phyloP scores from a whole-genome alignment of 2,113 vertebrate species.

The Xiphias gladius region DNA sequence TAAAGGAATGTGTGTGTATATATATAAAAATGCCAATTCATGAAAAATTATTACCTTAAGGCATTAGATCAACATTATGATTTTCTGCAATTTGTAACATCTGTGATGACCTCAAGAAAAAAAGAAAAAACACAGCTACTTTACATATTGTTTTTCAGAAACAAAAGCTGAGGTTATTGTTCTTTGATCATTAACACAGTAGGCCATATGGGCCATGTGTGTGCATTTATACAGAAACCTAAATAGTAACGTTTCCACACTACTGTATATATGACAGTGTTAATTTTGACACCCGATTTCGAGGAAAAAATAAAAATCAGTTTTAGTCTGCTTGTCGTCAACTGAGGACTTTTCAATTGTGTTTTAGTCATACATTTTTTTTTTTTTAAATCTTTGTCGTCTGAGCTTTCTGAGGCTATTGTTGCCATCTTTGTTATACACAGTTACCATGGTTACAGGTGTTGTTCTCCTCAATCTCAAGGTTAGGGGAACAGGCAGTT shows the following conservation, averaged over 20 bases:
- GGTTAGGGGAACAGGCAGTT: neutral
- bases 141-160: constrained; percentile 41
- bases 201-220: neutral
- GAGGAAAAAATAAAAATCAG: no score
- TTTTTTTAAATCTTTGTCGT: neutral
- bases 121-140: constrained; percentile 16
- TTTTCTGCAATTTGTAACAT: constrained; percentile 11
- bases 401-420: neutral
- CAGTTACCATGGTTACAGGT: neutral
- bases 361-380: neutral
- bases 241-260: neutral
- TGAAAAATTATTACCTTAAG: constrained; percentile 19
- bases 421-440: neutral
- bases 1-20: neutral
- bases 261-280: no score
- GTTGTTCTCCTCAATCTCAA: neutral
- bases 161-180: constrained; percentile 38
- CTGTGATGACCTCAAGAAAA: constrained; percentile 9
- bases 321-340: no score
- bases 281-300: no score
- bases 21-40: neutral
- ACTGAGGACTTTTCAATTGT: neutral
- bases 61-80: constrained; percentile 22
- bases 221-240: constrained; percentile 1
- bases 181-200: constrained; percentile 20